Percentiles rank a stretch among this genome's conserved stretches.
These are phyloP conservation scores for Drosophila ustulata DNA, from an alignment of 2,888 invertebrate genomes.

Conservation along the genomic window DNA sequence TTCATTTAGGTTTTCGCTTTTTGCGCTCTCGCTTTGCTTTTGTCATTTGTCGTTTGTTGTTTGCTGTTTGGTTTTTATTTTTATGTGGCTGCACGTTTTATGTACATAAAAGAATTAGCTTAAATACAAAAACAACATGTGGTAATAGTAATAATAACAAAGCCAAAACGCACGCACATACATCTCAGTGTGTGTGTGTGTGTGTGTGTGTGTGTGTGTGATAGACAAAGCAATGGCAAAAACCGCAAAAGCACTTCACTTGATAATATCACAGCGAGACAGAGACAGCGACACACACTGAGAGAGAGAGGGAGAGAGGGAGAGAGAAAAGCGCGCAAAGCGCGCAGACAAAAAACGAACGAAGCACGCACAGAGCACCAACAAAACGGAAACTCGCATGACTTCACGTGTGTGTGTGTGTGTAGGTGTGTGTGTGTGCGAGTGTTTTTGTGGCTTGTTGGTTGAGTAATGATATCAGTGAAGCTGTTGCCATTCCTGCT, in stretches of 20 bases:
- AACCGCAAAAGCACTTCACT: conserved; percentile 79
- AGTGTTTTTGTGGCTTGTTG: conserved; percentile 54
- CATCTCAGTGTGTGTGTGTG: conserved; percentile 28
- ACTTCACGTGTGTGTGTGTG: conserved; percentile 17
- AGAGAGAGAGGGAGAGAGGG: conserved; percentile 1
- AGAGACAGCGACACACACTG: conserved; percentile 6
- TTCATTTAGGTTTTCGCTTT: conserved; percentile 33
- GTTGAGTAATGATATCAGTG: conserved; percentile 77
- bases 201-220: conserved; percentile 27
- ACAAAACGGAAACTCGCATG: conserved; percentile 54
- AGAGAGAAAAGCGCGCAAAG: conserved; percentile 33
- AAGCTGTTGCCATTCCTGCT: conserved; percentile 58
- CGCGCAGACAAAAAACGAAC: conserved; percentile 58
- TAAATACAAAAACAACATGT: conserved; percentile 80
- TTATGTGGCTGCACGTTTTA: conserved; percentile 78
- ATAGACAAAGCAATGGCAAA: conserved; percentile 66
- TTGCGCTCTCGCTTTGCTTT: conserved; percentile 42
- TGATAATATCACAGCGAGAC: conserved; percentile 69
- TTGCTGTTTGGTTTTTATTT: conserved; percentile 73
- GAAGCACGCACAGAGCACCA: conserved; percentile 43
- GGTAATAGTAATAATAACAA: conserved; percentile 79
- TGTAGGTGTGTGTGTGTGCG: conserved; percentile 25
- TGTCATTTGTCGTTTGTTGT: conserved; percentile 63
- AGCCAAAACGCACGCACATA: conserved; percentile 69
- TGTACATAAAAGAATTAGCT: conserved; percentile 79